A percentile compares a stretch with the other conserved stretches of the same genome.
phyloP scores from a whole-genome alignment of 2,888 invertebrate species.

The Rugalucina vietnamica region DNA sequence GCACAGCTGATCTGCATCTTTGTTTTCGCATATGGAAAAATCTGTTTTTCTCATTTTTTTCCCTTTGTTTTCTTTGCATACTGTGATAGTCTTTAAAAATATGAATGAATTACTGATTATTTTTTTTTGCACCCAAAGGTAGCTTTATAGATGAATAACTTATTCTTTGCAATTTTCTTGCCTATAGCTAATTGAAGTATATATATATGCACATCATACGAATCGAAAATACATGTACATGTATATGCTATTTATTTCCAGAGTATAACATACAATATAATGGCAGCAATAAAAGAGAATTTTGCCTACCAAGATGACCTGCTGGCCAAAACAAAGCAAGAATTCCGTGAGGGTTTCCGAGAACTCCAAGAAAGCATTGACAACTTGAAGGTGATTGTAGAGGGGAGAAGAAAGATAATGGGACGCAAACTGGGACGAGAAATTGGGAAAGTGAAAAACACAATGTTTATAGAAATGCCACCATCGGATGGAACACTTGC shows the following conservation, averaged over 20 bases:
- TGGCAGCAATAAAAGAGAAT: conserved; percentile 68
- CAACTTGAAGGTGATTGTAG: conserved; percentile 82
- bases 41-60: too few species aligned
- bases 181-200: too few species aligned
- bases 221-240: too few species aligned
- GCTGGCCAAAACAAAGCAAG: conserved; percentile 77
- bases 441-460: conserved; percentile 82
- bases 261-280: conserved; percentile 66
- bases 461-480: conserved; percentile 65
- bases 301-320: conserved; percentile 75
- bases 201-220: too few species aligned
- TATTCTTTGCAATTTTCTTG: too few species aligned
- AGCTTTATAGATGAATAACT: too few species aligned
- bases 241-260: not conserved
- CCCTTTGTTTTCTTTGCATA: too few species aligned
- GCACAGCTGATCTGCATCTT: too few species aligned
- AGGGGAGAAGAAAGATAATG: conserved; percentile 80
- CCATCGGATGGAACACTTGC: not conserved
- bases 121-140: too few species aligned
- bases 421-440: conserved; percentile 82
- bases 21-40: too few species aligned
- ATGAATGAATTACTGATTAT: too few species aligned
- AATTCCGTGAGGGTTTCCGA: conserved; percentile 81
- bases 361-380: conserved; percentile 82
- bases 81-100: too few species aligned